Conservation (phyloP, 2,113 vertebrate genomes). For the Rhinichthys klamathensis region DNA sequence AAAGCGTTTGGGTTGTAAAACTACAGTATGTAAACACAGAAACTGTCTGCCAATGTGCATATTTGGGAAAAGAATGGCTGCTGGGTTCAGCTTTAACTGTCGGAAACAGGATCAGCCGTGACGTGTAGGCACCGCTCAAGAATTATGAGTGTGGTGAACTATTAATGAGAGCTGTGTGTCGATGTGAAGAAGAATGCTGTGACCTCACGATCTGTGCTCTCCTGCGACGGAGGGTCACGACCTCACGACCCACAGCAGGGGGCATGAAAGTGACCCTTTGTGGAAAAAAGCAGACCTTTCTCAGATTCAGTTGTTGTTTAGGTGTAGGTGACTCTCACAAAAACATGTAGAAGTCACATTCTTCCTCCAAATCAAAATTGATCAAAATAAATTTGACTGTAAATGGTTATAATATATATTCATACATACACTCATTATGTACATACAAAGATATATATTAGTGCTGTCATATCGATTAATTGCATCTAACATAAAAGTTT, state of each 20-base stretch:
- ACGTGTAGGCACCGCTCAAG: background rate
- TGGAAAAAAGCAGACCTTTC: background rate
- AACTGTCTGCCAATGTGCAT: background rate
- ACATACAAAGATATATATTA: too few species aligned
- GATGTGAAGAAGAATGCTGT: background rate
- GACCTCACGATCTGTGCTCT: background rate
- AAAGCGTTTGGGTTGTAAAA: background rate
- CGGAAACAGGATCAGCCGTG: background rate
- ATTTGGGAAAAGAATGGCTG: background rate
- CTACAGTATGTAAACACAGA: background rate
- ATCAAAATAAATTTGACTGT: background rate
- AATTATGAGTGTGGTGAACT: background rate
- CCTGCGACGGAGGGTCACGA: background rate
- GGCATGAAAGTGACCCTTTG: background rate
- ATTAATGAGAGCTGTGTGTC: slow-evolving; percentile 1
- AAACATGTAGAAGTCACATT: background rate
- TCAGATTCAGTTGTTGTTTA: background rate
- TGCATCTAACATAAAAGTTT: too few species aligned
- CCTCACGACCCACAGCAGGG: slow-evolving; percentile 11
- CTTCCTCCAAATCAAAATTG: background rate
- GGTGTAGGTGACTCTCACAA: background rate
- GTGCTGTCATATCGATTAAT: too few species aligned
- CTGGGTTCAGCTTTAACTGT: slow-evolving; percentile 16
- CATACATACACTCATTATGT: too few species aligned
- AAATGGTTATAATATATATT: background rate